A percentile compares a stretch with the other conserved stretches of the same genome.
These are phyloP conservation scores for Anoplius nigerrimus DNA, from an alignment of 2,888 invertebrate species.

Conservation along the genomic window DNA sequence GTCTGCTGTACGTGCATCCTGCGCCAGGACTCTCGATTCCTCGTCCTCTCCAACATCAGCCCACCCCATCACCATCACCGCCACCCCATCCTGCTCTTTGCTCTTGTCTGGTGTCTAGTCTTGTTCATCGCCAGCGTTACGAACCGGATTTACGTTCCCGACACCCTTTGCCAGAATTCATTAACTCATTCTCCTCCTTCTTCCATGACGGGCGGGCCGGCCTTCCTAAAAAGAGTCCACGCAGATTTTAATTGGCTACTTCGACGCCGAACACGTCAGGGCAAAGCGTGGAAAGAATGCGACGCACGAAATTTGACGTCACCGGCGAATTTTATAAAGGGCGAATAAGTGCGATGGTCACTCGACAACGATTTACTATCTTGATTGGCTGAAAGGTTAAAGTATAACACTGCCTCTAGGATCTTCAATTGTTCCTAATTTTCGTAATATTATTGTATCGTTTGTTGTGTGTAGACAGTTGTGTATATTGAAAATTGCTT, in stretches of 20 bases:
- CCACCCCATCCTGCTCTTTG: background rate
- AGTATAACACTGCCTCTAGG: too few species aligned
- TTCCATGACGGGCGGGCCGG: conserved; percentile 20
- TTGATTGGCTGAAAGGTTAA: too few species aligned
- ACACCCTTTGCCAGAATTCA: conserved; percentile 59
- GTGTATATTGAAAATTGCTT: too few species aligned
- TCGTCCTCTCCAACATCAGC: background rate
- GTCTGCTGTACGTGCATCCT: conserved; percentile 47
- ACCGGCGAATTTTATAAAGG: too few species aligned
- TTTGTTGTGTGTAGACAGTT: too few species aligned
- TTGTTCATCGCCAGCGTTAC: conserved; percentile 40
- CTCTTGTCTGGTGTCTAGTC: conserved; percentile 5
- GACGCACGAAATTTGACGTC: conserved; percentile 15
- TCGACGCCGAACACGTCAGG: conserved; percentile 37
- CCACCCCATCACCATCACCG: background rate
- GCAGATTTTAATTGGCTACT: conserved; percentile 67
- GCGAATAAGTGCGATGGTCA: too few species aligned
- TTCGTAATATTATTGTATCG: too few species aligned
- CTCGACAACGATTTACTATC: too few species aligned
- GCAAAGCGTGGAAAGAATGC: conserved; percentile 27
- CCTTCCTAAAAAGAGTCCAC: conserved; percentile 52
- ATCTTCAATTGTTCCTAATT: too few species aligned
- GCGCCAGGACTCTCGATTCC: conserved; percentile 49
- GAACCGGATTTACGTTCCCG: conserved; percentile 55
- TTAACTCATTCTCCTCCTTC: conserved; percentile 43